Evolutionary conservation across 2,888 invertebrate species (phyloP), one percentile per base, ranked within the genome.

Genomic region (Mesodorylaimus sp.): DNA sequence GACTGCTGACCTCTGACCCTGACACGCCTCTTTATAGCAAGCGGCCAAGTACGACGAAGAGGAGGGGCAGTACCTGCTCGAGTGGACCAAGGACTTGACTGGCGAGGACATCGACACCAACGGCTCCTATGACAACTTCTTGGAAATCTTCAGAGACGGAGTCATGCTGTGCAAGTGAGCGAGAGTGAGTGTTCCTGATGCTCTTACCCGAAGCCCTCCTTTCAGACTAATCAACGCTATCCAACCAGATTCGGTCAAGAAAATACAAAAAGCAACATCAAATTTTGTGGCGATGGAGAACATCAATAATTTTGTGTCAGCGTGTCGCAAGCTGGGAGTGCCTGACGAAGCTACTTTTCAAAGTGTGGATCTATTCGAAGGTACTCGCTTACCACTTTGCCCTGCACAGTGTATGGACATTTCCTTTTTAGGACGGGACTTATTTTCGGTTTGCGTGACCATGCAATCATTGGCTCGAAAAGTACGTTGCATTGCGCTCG

Each of bases 111-210:
- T 81, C 66, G 59, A 65, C 45, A 79, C 81, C 5, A 81, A 79
- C 48, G 91, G 93, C 1, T 83, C 87, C 60, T 83, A 84, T 78
- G 87, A 88, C 66, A 87, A 87, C 71, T 87, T 95, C 70, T 85
- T 81, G 64, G 83, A 58, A 38, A 80, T 79, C 13, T 76, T 93
- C 48, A 87, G 84, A 71, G 83, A 89, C 70, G 91, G 93, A 52
- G 79, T 79, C 45, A 70, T 89, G 42, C 75, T 93, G 48, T 91
- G 91, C 83, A 83, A 80, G 86, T 86, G n/a, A n/a, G n/a, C n/a
- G n/a, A n/a, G n/a, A n/a, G n/a, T n/a, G n/a, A n/a, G n/a, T n/a
- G n/a, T n/a, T n/a, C n/a, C n/a, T n/a, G n/a, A n/a, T n/a, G n/a
- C n/a, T n/a, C n/a, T n/a, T n/a, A n/a, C n/a, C n/a, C n/a, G n/a